phyloP scores from a whole-genome alignment of 2,888 invertebrate species.

The Autographa gamma region DNA sequence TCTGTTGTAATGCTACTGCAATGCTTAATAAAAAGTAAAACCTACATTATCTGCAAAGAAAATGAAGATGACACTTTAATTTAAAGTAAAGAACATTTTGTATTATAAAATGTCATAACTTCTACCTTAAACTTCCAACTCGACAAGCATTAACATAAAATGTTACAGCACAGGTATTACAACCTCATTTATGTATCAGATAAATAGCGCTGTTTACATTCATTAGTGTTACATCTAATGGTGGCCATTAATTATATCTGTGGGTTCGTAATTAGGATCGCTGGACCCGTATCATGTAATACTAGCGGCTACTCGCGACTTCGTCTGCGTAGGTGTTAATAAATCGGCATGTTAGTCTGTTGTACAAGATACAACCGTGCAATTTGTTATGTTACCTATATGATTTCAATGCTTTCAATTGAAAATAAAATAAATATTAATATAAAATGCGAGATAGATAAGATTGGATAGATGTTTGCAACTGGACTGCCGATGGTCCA shows the following conservation, averaged over 20 bases:
- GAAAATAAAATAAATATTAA: too few species aligned
- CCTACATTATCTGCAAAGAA: too few species aligned
- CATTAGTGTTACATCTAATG: constrained; percentile 1
- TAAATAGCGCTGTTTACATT: constrained; percentile 7
- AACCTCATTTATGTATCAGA: constrained; percentile 3
- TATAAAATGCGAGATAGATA: too few species aligned
- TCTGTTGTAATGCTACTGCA: too few species aligned
- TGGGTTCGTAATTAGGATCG: not conserved
- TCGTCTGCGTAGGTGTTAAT: too few species aligned
- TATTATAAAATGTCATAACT: not conserved
- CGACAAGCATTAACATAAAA: not conserved
- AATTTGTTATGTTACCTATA: too few species aligned
- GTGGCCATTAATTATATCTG: constrained; percentile 11
- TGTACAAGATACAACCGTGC: too few species aligned
- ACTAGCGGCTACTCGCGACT: not conserved
- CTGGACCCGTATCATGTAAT: not conserved
- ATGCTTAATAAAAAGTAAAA: too few species aligned
- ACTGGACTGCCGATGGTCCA: too few species aligned
- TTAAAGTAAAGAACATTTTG: not conserved
- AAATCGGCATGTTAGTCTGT: too few species aligned
- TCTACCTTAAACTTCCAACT: not conserved
- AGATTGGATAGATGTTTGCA: too few species aligned
- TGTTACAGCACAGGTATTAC: not conserved
- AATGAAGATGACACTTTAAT: not conserved
- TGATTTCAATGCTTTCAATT: too few species aligned